Conservation (phyloP, 2,113 vertebrate genomes). For the Paramormyrops kingsleyae region DNA sequence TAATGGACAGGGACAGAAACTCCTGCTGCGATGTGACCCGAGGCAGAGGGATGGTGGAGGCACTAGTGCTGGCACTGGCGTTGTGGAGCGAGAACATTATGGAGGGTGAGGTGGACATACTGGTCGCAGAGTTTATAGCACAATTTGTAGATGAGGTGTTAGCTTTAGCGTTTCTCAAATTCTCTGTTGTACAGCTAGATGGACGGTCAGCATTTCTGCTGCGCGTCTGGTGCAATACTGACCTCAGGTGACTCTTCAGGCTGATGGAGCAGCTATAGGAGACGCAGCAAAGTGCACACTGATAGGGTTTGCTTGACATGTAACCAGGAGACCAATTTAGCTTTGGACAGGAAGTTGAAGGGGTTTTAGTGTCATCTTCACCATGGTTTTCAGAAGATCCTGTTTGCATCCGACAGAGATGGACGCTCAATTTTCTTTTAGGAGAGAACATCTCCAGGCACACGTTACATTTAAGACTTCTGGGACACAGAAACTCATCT, state of each 20-base stretch:
- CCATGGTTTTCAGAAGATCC: slow-evolving; percentile 48
- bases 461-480: slow-evolving; percentile 75
- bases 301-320: slow-evolving; percentile 76
- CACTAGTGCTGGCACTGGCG: slow-evolving; percentile 32
- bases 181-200: slow-evolving; percentile 30
- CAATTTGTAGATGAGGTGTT: slow-evolving; percentile 11
- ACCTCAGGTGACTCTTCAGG: slow-evolving; percentile 85
- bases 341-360: neutral
- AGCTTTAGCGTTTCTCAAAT: slow-evolving; percentile 21
- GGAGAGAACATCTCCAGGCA: slow-evolving; percentile 79
- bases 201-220: slow-evolving; percentile 63
- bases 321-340: slow-evolving; percentile 47
- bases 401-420: slow-evolving; percentile 79
- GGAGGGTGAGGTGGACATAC: slow-evolving; percentile 64
- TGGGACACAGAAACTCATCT: slow-evolving; percentile 43
- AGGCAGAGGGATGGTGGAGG: slow-evolving; percentile 45
- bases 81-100: slow-evolving; percentile 59
- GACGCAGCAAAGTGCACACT: slow-evolving; percentile 78
- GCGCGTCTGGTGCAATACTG: slow-evolving; percentile 81
- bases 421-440: slow-evolving; percentile 76
- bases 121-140: slow-evolving; percentile 62
- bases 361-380: slow-evolving; percentile 36
- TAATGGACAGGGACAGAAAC: slow-evolving; percentile 64
- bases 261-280: slow-evolving; percentile 89
- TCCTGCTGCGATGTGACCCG: slow-evolving; percentile 62